A percentile compares a stretch with the other conserved stretches of the same genome.
Conservation (phyloP, 2,888 invertebrate genomes). For the Erebia palarica region DNA sequence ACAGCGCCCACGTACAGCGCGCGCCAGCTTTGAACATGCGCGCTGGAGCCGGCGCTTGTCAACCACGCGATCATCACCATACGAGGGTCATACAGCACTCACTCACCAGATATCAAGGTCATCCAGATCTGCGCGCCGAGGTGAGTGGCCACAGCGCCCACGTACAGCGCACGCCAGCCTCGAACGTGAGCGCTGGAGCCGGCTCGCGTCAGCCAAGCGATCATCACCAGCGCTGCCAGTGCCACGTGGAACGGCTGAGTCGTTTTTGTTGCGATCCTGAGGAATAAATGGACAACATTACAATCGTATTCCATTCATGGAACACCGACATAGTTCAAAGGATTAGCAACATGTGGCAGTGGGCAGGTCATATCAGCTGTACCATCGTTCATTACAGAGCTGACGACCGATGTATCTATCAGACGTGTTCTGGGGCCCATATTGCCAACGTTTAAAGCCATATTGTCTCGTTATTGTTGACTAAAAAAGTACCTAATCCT, state of each 20-base stretch:
- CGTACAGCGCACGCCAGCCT: slow-evolving; percentile 85
- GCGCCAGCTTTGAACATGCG: too few species aligned
- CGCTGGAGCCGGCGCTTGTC: slow-evolving; percentile 53
- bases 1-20: too few species aligned
- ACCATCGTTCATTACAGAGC: too few species aligned
- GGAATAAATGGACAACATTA: background rate
- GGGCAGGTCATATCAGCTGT: too few species aligned
- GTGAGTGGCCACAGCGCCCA: slow-evolving; percentile 90
- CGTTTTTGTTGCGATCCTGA: slow-evolving; percentile 86
- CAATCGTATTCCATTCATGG: background rate
- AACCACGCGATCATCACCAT: slow-evolving; percentile 45
- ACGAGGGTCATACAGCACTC: slow-evolving; percentile 88
- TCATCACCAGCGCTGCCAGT: slow-evolving; percentile 83
- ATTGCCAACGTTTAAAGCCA: too few species aligned
- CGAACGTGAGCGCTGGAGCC: slow-evolving; percentile 57
- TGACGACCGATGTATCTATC: too few species aligned
- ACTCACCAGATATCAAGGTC: slow-evolving; percentile 93
- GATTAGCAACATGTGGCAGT: too few species aligned
- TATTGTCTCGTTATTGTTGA: too few species aligned
- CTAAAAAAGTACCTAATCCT: too few species aligned
- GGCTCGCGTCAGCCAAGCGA: slow-evolving; percentile 62
- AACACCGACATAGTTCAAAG: too few species aligned
- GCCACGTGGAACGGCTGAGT: slow-evolving; percentile 89
- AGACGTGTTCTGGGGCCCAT: too few species aligned
- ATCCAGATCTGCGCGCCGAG: slow-evolving; percentile 96